phyloP scores from a whole-genome alignment of 2,797 vertebrate species.

The Alcedo quadribrachys region DNA sequence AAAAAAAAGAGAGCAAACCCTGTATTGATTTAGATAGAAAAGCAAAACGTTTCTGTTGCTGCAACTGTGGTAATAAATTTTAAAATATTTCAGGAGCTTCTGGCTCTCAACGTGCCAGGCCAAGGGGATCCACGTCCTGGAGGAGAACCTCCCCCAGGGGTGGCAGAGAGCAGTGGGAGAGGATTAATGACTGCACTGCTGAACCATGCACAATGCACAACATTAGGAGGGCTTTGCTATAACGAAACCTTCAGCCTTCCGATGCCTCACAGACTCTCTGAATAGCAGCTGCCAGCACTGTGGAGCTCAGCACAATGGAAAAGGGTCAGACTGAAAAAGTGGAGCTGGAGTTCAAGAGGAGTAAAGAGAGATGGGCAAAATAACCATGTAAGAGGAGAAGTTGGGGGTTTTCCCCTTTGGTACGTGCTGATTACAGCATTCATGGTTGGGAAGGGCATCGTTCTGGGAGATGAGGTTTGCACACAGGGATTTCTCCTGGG shows the following conservation, averaged over 20 bases:
- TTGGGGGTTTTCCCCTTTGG: background rate
- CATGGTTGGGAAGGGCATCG: background rate
- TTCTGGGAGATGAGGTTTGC: background rate
- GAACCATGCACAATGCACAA: slow-evolving; percentile 16
- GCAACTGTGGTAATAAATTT: slow-evolving; percentile 22
- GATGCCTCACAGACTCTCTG: slow-evolving; percentile 8
- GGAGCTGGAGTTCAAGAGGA: slow-evolving; percentile 3
- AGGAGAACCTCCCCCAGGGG: slow-evolving; percentile 20
- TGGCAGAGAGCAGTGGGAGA: background rate
- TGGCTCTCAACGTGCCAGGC: background rate
- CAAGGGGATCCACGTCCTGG: background rate
- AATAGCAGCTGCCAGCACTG: slow-evolving; percentile 51
- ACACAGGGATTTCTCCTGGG: background rate
- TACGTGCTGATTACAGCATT: background rate
- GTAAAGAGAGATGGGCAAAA: background rate
- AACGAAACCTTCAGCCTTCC: slow-evolving; percentile 34
- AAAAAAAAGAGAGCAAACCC: background rate
- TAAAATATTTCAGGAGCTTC: slow-evolving; percentile 23
- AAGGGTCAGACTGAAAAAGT: slow-evolving; percentile 20
- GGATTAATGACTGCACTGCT: slow-evolving; percentile 18
- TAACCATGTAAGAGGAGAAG: background rate
- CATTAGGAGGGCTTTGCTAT: slow-evolving; percentile 26
- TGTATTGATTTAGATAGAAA: slow-evolving; percentile 14
- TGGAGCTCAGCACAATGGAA: background rate
- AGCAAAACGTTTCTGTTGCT: slow-evolving; percentile 15